Percentiles rank a stretch among this genome's conserved stretches.
Conservation (phyloP, 2,888 invertebrate genomes). For the Pteria penguin region DNA sequence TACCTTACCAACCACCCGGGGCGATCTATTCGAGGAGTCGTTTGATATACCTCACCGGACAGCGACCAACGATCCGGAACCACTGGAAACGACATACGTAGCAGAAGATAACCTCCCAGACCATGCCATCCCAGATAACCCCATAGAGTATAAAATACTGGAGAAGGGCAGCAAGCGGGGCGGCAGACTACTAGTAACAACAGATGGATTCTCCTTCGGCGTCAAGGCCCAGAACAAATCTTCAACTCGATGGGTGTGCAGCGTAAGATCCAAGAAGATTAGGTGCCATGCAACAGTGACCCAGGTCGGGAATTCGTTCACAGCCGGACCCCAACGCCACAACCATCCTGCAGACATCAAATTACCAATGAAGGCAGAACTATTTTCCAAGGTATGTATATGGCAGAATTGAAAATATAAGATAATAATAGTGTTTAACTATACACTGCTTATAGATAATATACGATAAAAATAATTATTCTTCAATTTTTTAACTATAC, state of each 20-base stretch:
- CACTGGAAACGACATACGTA: conserved; percentile 18
- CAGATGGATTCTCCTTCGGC: conserved; percentile 22
- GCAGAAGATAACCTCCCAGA: conserved; percentile 19
- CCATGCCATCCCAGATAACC: background rate
- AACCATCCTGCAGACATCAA: conserved; percentile 1
- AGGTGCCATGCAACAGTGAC: conserved; percentile 24
- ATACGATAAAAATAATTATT: background rate
- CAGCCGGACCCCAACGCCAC: conserved; percentile 7
- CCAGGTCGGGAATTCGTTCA: conserved; percentile 1
- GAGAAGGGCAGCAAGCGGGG: conserved; percentile 38
- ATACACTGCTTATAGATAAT: background rate
- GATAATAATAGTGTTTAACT: background rate
- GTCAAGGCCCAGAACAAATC: conserved; percentile 9
- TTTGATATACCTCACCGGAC: background rate
- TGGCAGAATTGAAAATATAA: background rate
- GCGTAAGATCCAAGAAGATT: conserved; percentile 3
- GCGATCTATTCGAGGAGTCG: background rate
- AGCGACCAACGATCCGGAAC: background rate
- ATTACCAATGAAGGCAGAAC: conserved; percentile 6
- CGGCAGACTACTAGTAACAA: conserved; percentile 22
- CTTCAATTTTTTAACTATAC: background rate
- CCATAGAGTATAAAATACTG: conserved; percentile 19
- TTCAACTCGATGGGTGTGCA: conserved; percentile 8
- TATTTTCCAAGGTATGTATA: conserved; percentile 10
- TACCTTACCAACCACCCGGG: background rate